Percentiles rank a stretch among this genome's conserved stretches.
Evolutionary conservation across 2,888 invertebrate species (phyloP).

Genomic region (Phrixothrix hirtus): DNA sequence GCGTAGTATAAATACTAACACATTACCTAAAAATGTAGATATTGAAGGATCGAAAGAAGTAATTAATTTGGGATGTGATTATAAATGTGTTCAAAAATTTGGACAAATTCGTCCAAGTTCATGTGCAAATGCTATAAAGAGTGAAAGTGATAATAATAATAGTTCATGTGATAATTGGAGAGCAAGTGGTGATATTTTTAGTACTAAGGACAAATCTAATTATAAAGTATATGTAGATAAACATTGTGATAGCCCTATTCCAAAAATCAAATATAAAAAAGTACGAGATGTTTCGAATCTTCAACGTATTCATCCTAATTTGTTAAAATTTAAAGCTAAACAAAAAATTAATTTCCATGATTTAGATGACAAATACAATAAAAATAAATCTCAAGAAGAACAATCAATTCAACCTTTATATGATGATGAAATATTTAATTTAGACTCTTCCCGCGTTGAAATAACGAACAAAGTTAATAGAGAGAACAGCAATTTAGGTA

Average conservation of each 20-base stretch:
- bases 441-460: background rate
- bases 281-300: constrained; percentile 42
- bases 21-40: background rate
- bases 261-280: constrained; percentile 36
- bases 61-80: constrained; percentile 41
- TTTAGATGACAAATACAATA: constrained; percentile 21
- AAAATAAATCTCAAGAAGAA: constrained; percentile 8
- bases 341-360: constrained; percentile 50
- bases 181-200: constrained; percentile 55
- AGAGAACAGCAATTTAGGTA: constrained; percentile 27
- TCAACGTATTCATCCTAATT: constrained; percentile 23
- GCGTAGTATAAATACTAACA: constrained; percentile 20
- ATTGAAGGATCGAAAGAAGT: constrained; percentile 23
- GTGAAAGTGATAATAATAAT: constrained; percentile 37
- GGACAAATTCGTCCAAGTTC: constrained; percentile 32
- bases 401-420: constrained; percentile 47
- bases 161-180: constrained; percentile 49
- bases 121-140: constrained; percentile 36
- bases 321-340: constrained; percentile 39
- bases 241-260: constrained; percentile 53
- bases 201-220: constrained; percentile 50
- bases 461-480: constrained; percentile 11
- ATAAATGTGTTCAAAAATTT: constrained; percentile 40
- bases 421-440: constrained; percentile 16
- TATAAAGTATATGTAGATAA: constrained; percentile 50